phyloP scores from a whole-genome alignment of 2,113 vertebrate genomes.

The Trachemys scripta region DNA sequence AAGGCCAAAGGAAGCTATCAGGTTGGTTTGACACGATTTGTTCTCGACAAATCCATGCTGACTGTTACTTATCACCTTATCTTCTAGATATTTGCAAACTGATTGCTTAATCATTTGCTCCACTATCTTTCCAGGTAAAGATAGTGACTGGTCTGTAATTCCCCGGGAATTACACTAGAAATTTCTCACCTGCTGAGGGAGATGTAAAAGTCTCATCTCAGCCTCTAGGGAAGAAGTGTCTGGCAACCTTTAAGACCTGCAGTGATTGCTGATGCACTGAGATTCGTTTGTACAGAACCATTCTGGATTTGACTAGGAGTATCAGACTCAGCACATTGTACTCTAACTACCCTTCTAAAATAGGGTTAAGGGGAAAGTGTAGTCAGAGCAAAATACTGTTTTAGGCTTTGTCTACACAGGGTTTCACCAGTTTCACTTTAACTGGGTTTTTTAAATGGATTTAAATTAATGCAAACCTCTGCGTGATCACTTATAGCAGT shows the following conservation, averaged over 20 bases:
- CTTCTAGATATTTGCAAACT: too few relatives aligned
- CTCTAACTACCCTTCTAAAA: neutral
- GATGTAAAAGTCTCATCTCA: neutral
- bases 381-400: neutral
- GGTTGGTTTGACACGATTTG: too few relatives aligned
- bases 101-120: too few relatives aligned
- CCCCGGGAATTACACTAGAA: too few relatives aligned
- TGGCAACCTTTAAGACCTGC: neutral
- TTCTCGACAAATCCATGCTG: too few relatives aligned
- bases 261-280: neutral
- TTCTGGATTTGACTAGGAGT: neutral
- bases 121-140: too few relatives aligned
- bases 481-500: neutral
- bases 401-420: fast-evolving
- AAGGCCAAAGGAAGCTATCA: too few relatives aligned
- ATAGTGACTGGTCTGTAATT: too few relatives aligned
- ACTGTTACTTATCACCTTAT: too few relatives aligned
- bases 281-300: neutral
- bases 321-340: neutral
- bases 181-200: neutral
- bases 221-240: neutral
- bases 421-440: neutral
- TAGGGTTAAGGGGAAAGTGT: fast-evolving
- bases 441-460: neutral
- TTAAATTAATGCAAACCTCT: neutral